These are phyloP conservation scores for Byasa hedistus DNA, from an alignment of 2,888 invertebrate genomes.

Conservation along the genomic window DNA sequence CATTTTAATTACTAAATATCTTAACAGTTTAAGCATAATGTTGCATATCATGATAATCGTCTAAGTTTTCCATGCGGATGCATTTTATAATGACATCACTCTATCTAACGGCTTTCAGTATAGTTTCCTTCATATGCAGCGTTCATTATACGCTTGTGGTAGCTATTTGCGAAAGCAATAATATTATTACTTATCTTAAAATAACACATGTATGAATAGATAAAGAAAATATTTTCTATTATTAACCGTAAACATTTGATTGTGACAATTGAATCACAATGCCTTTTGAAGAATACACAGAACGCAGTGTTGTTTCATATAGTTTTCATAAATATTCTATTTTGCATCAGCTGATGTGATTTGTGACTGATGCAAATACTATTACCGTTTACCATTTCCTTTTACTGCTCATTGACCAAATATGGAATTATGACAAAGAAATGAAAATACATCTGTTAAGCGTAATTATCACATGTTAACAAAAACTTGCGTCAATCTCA, in stretches of 20 bases:
- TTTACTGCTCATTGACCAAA: background rate
- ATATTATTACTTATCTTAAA: conserved; percentile 11
- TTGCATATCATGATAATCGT: conserved; percentile 6
- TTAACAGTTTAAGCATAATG: background rate
- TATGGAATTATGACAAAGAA: background rate
- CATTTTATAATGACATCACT: conserved; percentile 14
- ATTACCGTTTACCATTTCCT: background rate
- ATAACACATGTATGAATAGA: conserved; percentile 7
- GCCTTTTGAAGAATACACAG: background rate
- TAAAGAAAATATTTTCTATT: background rate
- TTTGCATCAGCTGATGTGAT: too few relatives aligned
- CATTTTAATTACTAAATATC: background rate
- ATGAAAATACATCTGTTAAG: background rate
- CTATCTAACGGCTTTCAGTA: conserved; percentile 17
- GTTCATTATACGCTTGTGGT: conserved; percentile 13
- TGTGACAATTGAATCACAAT: background rate
- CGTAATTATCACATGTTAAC: background rate
- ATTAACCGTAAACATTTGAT: conserved; percentile 2
- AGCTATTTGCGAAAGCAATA: conserved; percentile 15
- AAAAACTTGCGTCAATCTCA: background rate
- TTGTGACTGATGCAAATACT: too few relatives aligned
- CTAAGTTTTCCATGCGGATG: conserved; percentile 8
- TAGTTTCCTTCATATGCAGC: conserved; percentile 17
- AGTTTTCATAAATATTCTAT: too few relatives aligned
- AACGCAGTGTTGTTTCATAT: background rate